phyloP scores from a whole-genome alignment of 2,888 invertebrate species.

The Hirtodrosophila cameraria region DNA sequence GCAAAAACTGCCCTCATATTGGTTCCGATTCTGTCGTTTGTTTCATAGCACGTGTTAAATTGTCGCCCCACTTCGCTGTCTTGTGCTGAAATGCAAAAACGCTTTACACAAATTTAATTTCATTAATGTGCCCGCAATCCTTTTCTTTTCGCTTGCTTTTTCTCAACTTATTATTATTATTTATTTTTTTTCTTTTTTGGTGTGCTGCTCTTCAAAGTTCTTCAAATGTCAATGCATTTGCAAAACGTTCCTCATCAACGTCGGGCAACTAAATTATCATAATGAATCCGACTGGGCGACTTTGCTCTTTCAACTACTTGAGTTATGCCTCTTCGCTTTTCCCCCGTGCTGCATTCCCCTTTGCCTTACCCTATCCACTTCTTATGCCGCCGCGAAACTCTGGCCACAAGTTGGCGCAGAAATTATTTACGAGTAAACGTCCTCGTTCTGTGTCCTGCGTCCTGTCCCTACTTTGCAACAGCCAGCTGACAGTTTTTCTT shows the following conservation, averaged over 20 bases:
- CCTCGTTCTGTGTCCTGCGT: conserved; percentile 17
- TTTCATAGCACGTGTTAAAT: conserved; percentile 49
- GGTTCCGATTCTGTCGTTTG: not conserved
- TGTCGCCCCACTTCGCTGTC: conserved; percentile 1
- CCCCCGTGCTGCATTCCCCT: too few species aligned
- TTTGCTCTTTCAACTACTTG: conserved; percentile 71
- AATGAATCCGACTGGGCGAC: conserved; percentile 73
- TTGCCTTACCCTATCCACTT: conserved; percentile 15
- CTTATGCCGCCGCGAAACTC: conserved; percentile 21
- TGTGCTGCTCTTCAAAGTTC: conserved; percentile 63
- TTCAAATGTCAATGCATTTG: conserved; percentile 73
- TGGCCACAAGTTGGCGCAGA: conserved; percentile 26
- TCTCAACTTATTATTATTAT: not conserved
- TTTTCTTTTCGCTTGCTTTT: conserved; percentile 29
- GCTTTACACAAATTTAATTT: conserved; percentile 75
- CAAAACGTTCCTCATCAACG: conserved; percentile 27
- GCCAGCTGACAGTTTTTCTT: conserved; percentile 49
- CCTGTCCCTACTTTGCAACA: conserved; percentile 1
- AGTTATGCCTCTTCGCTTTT: conserved; percentile 40
- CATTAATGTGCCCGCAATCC: conserved; percentile 57
- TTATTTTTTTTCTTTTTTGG: conserved; percentile 17
- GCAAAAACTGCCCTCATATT: conserved; percentile 45
- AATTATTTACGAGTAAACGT: conserved; percentile 39
- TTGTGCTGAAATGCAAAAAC: conserved; percentile 39
- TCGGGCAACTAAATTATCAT: conserved; percentile 74